These are phyloP conservation scores for Brachionus asplanchnoidis DNA, from an alignment of 1,140 invertebrate genomes.

Conservation along the genomic window DNA sequence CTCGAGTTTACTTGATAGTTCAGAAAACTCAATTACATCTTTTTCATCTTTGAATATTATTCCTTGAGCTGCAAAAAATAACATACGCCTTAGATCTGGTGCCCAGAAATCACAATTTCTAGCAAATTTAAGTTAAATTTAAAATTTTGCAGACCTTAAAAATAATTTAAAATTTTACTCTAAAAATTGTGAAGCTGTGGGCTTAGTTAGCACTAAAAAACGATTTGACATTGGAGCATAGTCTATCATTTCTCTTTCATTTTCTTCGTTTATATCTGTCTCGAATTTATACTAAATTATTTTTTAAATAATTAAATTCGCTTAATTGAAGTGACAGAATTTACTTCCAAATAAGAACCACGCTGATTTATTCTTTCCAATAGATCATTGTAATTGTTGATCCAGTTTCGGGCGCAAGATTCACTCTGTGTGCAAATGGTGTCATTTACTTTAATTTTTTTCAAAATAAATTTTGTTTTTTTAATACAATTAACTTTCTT, in stretches of 20 bases:
- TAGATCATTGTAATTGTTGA: slow-evolving; percentile 25
- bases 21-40: slow-evolving; percentile 5
- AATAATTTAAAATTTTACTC: background rate
- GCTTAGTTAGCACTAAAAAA: background rate
- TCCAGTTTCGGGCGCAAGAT: slow-evolving; percentile 31
- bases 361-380: background rate
- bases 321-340: background rate
- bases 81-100: slow-evolving; percentile 26
- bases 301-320: background rate
- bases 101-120: slow-evolving; percentile 30
- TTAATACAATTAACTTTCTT: background rate
- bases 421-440: slow-evolving; percentile 7
- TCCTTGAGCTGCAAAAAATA: slow-evolving; percentile 22
- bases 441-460: background rate
- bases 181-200: background rate
- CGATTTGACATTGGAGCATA: slow-evolving; percentile 12
- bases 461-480: background rate
- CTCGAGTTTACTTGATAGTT: slow-evolving; percentile 43
- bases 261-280: slow-evolving; percentile 18
- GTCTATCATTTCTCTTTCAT: background rate
- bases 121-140: background rate
- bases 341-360: slow-evolving; percentile 6
- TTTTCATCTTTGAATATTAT: slow-evolving; percentile 10
- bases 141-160: background rate
- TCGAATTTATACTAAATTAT: slow-evolving; percentile 6